These are phyloP conservation scores for Prinia subflava DNA, from an alignment of 2,113 vertebrate species.

Conservation along the genomic window DNA sequence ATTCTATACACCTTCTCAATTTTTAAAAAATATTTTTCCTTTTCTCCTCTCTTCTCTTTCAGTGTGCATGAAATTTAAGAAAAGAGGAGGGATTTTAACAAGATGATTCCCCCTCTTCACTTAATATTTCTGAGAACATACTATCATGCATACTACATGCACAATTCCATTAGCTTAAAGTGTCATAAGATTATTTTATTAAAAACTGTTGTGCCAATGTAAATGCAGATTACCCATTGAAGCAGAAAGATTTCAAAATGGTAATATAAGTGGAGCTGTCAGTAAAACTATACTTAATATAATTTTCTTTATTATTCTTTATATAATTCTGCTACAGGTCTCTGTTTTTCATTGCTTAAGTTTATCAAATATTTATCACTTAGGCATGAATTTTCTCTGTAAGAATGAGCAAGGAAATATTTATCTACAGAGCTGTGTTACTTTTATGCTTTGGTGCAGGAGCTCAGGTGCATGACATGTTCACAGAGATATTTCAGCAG, in stretches of 20 bases:
- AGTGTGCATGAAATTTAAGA: constrained; percentile 24
- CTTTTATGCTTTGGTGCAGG: not conserved
- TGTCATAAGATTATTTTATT: not conserved
- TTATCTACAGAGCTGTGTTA: not conserved
- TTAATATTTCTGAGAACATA: constrained; percentile 54
- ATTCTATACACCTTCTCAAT: not conserved
- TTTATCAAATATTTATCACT: not conserved
- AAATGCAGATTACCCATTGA: not conserved
- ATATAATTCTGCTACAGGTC: not conserved
- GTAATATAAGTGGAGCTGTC: not conserved
- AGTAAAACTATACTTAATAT: not conserved
- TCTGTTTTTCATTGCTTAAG: not conserved
- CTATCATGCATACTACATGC: not conserved
- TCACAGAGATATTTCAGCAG: not conserved
- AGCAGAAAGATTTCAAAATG: not conserved
- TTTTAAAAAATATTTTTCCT: constrained; percentile 47
- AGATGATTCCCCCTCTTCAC: not conserved
- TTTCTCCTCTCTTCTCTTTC: constrained; percentile 52
- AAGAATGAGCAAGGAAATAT: not conserved
- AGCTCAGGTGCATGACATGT: not conserved
- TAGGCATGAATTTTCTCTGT: not conserved
- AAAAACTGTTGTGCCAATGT: not conserved
- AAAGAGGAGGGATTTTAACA: not conserved
- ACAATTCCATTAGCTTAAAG: constrained; percentile 35
- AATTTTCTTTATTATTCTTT: not conserved